phyloP scores from a whole-genome alignment of 2,797 vertebrate genomes.

The Dryobates pubescens region DNA sequence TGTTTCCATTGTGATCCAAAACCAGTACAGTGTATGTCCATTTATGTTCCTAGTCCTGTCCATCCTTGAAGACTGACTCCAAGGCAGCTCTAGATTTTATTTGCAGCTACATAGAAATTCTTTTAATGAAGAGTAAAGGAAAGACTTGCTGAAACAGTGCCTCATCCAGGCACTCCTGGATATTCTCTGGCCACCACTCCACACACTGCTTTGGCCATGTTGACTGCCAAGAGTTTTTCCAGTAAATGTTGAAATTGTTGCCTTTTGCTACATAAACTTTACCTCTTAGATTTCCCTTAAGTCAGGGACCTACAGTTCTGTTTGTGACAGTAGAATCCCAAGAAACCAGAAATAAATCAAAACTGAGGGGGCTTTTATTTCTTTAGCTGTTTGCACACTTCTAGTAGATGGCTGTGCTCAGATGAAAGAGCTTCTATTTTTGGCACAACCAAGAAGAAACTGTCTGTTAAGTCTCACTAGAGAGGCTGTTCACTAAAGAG shows the following conservation, averaged over 20 bases:
- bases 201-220: background rate
- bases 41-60: background rate
- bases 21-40: background rate
- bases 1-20: constrained; percentile 42
- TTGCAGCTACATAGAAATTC: constrained; percentile 40
- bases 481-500: background rate
- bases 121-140: constrained; percentile 53
- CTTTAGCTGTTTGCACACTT: background rate
- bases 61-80: constrained; percentile 9
- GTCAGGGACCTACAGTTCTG: background rate
- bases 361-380: background rate
- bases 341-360: background rate
- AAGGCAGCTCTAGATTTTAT: constrained; percentile 26
- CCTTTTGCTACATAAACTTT: background rate
- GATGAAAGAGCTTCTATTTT: background rate
- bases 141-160: constrained; percentile 52
- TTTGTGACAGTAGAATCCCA: background rate
- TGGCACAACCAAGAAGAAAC: background rate
- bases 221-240: constrained; percentile 52
- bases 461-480: background rate
- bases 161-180: constrained; percentile 45
- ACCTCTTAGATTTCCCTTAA: background rate
- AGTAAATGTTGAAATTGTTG: constrained; percentile 28
- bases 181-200: constrained; percentile 32
- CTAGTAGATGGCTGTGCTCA: background rate